Evolutionary conservation across 1,140 invertebrate genomes (phyloP).

Genomic region (Zophobas atratus): DNA sequence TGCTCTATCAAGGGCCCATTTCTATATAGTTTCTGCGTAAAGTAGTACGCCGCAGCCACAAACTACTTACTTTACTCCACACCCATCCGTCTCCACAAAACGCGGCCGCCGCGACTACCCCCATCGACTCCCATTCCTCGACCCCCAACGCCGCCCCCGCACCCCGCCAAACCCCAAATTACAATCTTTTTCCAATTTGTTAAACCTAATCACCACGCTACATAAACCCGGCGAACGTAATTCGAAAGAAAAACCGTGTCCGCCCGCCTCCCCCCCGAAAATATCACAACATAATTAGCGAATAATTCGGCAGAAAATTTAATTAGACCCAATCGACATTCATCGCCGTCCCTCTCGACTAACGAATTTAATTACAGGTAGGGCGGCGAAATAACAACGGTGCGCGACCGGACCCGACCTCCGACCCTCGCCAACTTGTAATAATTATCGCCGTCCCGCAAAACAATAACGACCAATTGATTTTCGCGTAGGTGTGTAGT

Average conservation of each 20-base stretch:
- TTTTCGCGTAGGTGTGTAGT: slow-evolving; percentile 11
- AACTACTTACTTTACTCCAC: too few relatives aligned
- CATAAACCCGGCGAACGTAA: too few relatives aligned
- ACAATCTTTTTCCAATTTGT: too few relatives aligned
- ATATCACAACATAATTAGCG: slow-evolving; percentile 35
- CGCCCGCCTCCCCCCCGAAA: background rate
- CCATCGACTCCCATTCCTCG: too few relatives aligned
- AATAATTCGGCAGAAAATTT: slow-evolving; percentile 28
- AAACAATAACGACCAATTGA: slow-evolving; percentile 33
- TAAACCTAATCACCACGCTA: too few relatives aligned
- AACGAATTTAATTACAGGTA: slow-evolving; percentile 25
- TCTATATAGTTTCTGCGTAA: too few relatives aligned
- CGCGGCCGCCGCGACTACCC: too few relatives aligned
- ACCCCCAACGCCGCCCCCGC: too few relatives aligned
- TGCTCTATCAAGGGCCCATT: too few relatives aligned
- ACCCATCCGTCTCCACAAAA: too few relatives aligned
- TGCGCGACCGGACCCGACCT: background rate
- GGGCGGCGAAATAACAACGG: slow-evolving; percentile 7
- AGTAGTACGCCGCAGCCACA: too few relatives aligned
- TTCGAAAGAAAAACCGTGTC: background rate
- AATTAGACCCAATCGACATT: slow-evolving; percentile 39
- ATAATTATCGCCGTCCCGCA: slow-evolving; percentile 19
- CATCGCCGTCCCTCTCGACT: slow-evolving; percentile 10
- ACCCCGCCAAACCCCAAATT: too few relatives aligned
- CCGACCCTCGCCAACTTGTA: background rate